A percentile compares a stretch with the other conserved stretches of the same genome.
These are phyloP conservation scores for Sparidentex hasta DNA, from an alignment of 2,797 vertebrate species.

Conservation along the genomic window DNA sequence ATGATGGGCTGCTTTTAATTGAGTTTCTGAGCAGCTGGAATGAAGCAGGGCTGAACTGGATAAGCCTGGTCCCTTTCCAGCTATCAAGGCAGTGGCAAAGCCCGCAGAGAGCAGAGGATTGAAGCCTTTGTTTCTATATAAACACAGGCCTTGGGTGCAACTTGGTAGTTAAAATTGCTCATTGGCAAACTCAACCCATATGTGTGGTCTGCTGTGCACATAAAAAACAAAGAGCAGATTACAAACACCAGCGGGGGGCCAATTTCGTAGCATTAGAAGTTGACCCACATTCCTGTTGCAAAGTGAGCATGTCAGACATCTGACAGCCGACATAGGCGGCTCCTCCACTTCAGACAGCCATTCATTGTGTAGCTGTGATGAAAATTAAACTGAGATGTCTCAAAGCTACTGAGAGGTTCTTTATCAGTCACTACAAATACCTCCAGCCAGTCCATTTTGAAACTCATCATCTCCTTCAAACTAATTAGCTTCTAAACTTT, in stretches of 20 bases:
- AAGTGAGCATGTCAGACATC: conserved; percentile 51
- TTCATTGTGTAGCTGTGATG: conserved; percentile 39
- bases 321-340: conserved; percentile 34
- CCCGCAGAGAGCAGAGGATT: conserved; percentile 45
- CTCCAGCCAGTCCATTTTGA: background rate
- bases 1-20: conserved; percentile 65
- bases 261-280: conserved; percentile 64
- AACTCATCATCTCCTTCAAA: background rate
- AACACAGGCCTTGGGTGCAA: conserved; percentile 46
- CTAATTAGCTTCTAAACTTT: background rate
- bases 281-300: conserved; percentile 71
- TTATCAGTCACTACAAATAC: conserved; percentile 15
- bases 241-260: conserved; percentile 58
- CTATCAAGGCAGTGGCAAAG: conserved; percentile 35
- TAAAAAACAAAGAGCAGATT: conserved; percentile 67
- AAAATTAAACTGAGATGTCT: conserved; percentile 6
- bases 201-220: conserved; percentile 42
- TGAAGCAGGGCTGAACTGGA: conserved; percentile 54
- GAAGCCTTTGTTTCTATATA: conserved; percentile 59
- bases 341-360: conserved; percentile 46
- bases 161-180: conserved; percentile 49
- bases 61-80: conserved; percentile 51
- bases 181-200: conserved; percentile 44
- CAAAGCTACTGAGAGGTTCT: conserved; percentile 6
- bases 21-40: conserved; percentile 67